A percentile compares a stretch with the other conserved stretches of the same genome.
Conservation (phyloP, 1,140 invertebrate genomes). For the Littorina saxatilis region DNA sequence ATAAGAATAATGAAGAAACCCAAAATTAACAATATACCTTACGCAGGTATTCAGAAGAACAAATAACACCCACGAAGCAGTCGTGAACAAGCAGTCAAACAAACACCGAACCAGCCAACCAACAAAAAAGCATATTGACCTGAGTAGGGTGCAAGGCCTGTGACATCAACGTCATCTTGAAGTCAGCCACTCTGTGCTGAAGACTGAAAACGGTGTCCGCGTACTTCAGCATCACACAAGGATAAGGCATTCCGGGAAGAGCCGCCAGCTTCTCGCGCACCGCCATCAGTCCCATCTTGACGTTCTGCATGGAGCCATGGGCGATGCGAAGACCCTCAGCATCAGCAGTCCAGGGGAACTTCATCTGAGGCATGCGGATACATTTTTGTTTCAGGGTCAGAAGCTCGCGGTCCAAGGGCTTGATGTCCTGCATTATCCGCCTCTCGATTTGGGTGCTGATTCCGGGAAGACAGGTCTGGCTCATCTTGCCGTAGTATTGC, state of each 20-base stretch:
- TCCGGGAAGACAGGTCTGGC: too few relatives aligned
- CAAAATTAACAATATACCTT: too few relatives aligned
- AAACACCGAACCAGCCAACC: too few relatives aligned
- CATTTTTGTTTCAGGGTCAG: neutral
- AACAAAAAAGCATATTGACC: too few relatives aligned
- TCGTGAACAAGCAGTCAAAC: too few relatives aligned
- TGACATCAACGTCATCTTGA: slow-evolving; percentile 4
- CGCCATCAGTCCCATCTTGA: neutral
- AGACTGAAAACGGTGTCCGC: neutral
- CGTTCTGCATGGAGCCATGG: neutral
- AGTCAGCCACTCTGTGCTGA: neutral
- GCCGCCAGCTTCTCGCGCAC: neutral
- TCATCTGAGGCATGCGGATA: neutral
- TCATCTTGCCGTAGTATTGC: neutral
- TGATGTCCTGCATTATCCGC: neutral
- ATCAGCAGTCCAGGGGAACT: neutral
- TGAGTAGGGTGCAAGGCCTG: neutral
- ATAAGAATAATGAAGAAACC: too few relatives aligned
- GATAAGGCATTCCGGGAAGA: neutral
- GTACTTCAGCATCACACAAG: neutral
- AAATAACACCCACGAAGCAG: too few relatives aligned
- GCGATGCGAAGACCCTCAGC: too few relatives aligned
- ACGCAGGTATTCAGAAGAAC: too few relatives aligned
- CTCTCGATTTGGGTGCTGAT: neutral
- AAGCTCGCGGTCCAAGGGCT: neutral